A percentile compares a stretch with the other conserved stretches of the same genome.
Evolutionary conservation across 1,140 invertebrate genomes (phyloP).

Genomic region (Nilaparvata lugens): DNA sequence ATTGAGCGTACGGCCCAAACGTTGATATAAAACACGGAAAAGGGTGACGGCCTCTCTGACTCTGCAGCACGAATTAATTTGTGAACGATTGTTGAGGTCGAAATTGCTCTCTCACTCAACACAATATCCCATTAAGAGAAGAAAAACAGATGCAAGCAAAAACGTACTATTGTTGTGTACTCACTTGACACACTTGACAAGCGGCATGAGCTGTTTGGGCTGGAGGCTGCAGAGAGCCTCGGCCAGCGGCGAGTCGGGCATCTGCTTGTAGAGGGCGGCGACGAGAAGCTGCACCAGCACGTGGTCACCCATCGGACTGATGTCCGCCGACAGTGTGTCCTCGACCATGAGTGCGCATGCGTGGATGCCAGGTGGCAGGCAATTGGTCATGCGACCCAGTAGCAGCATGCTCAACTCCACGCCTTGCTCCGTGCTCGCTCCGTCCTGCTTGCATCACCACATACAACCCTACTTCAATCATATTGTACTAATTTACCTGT

Average conservation of each 20-base stretch:
- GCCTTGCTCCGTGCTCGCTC: slow-evolving; percentile 9
- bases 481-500: too few species aligned
- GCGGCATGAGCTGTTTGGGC: slow-evolving; percentile 58
- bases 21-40: too few species aligned
- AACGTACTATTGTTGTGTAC: too few species aligned
- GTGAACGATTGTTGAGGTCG: too few species aligned
- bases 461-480: too few species aligned
- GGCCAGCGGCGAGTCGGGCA: slow-evolving; percentile 39
- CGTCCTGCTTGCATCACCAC: too few species aligned
- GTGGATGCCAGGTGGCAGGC: slow-evolving; percentile 45
- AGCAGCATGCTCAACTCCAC: slow-evolving; percentile 60
- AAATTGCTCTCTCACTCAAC: too few species aligned
- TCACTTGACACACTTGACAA: slow-evolving; percentile 49
- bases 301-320: slow-evolving; percentile 50
- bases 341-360: slow-evolving; percentile 46
- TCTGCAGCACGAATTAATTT: too few species aligned
- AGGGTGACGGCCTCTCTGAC: too few species aligned
- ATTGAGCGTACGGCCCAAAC: too few species aligned
- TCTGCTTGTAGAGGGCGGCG: slow-evolving; percentile 33
- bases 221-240: slow-evolving; percentile 65
- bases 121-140: too few species aligned
- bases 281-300: slow-evolving; percentile 49
- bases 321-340: slow-evolving; percentile 52
- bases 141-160: too few species aligned
- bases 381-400: slow-evolving; percentile 52